Evolutionary conservation across 2,797 vertebrate species (phyloP), one percentile per base, ranked within the genome.

Genomic region (Garrulus glandarius): DNA sequence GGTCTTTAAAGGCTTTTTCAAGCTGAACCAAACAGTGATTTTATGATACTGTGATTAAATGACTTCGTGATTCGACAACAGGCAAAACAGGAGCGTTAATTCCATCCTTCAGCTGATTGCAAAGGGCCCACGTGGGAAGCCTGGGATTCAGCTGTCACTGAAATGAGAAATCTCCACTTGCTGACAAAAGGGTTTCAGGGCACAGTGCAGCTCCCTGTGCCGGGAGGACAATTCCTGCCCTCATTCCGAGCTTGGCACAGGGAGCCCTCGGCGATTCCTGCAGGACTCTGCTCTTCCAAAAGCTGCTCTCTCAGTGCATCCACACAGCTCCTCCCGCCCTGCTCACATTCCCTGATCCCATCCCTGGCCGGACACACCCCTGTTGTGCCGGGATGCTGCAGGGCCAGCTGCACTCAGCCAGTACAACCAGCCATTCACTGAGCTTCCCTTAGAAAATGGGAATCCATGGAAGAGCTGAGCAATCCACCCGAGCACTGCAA

Each of bases 381-480:
- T 19, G 6, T 24, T 71, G 84, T 86, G 6, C 53, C 10, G 14
- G 70, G 84, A 5, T 32, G 79, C 64, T 59, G 69, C 63, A 6
- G 1, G 11, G 57, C 32, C 46, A 14, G 6, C 43, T 0, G 2
- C 61, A 50, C 27, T 4, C 68, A 83, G 16, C 29, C 2, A 79
- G 10, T 1, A 9, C 53, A 32, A 5, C 68, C 20, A 47, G 30
- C 3, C 1, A 0, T 56, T n/a, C 55, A 5, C 10, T 0, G 1
- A 61, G 70, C 50, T 84, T 52, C 21, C 30, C 55, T 20, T 15
- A 10, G 37, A 43, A 44, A 39, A 34, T 4, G 18, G 1, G 22
- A 49, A 46, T 26, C 27, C 16, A 0, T 60, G 15, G 21, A 47
- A 39, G 53, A 49, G 64, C 27, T 14, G 22, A 19, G 3, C 32